A percentile compares a stretch with the other conserved stretches of the same genome.
phyloP scores from a whole-genome alignment of 2,797 vertebrate species.

The Intellagama lesueurii region DNA sequence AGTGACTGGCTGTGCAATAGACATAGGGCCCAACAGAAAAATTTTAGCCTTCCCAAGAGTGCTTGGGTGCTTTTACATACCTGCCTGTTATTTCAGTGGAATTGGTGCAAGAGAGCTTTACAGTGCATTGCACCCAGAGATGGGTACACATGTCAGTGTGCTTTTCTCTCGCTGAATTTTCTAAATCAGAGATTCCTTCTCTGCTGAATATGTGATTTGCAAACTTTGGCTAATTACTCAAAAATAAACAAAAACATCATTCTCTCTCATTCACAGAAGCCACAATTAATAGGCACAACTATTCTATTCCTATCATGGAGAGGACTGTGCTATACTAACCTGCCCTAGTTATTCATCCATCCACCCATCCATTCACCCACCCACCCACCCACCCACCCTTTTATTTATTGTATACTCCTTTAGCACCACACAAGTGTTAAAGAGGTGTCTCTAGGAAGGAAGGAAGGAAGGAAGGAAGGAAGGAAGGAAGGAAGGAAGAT shows the following conservation, averaged over 20 bases:
- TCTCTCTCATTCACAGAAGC: not conserved
- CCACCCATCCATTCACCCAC: too few species aligned
- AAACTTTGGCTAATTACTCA: not conserved
- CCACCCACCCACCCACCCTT: too few species aligned
- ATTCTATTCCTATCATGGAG: not conserved
- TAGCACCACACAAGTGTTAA: too few species aligned
- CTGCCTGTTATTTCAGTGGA: not conserved
- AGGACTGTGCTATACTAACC: not conserved
- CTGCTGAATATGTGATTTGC: not conserved
- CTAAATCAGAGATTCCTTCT: not conserved
- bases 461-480: too few species aligned
- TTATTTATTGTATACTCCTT: too few species aligned
- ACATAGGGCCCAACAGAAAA: not conserved
- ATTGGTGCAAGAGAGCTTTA: not conserved
- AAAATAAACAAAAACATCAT: not conserved
- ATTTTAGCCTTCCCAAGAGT: not conserved
- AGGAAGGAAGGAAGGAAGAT: too few species aligned
- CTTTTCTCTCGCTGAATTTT: not conserved
- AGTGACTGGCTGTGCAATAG: constrained; percentile 50
- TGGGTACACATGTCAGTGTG: not conserved
- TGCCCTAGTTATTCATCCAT: not conserved
- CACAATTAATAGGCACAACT: not conserved
- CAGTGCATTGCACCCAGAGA: not conserved
- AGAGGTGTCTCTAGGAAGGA: too few species aligned
- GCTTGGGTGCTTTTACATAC: not conserved